Percentiles rank a stretch among this genome's conserved stretches.
phyloP scores from a whole-genome alignment of 1,140 invertebrate genomes.

The Parasteatoda tepidariorum region DNA sequence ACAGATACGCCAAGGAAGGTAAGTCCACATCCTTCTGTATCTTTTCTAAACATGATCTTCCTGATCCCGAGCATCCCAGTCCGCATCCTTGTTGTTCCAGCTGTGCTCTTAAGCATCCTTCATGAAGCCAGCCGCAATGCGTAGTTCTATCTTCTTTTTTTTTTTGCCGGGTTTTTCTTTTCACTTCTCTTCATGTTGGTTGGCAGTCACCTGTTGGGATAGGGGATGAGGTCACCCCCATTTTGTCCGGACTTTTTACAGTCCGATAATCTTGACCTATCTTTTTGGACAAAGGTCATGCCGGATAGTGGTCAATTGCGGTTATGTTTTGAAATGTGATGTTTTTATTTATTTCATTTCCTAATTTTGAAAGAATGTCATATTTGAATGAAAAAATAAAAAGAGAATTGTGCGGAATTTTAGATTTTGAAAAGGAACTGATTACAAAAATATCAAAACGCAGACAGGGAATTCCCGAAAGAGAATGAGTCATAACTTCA shows the following conservation, averaged over 20 bases:
- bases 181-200: neutral
- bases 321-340: too few species aligned
- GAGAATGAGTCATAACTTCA: neutral
- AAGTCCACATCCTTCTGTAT: neutral
- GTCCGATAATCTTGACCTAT: constrained; percentile 31
- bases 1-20: constrained; percentile 55
- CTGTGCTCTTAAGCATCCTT: neutral
- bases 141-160: constrained; percentile 1
- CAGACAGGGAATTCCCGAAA: neutral
- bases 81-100: neutral
- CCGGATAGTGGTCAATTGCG: too few species aligned
- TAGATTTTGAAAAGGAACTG: too few species aligned
- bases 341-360: too few species aligned
- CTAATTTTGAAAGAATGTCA: too few species aligned
- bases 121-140: constrained; percentile 20
- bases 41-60: constrained; percentile 6
- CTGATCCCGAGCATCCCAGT: neutral
- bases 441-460: neutral
- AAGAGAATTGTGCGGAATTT: too few species aligned
- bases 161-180: neutral
- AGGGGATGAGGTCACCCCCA: neutral
- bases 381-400: too few species aligned
- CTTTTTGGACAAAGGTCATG: constrained; percentile 10
- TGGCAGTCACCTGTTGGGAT: constrained; percentile 46
- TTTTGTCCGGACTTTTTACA: neutral